Evolutionary conservation across 2,888 invertebrate genomes (phyloP), one percentile per base, ranked within the genome.

Genomic region (Pycnomerus fuliginosus): DNA sequence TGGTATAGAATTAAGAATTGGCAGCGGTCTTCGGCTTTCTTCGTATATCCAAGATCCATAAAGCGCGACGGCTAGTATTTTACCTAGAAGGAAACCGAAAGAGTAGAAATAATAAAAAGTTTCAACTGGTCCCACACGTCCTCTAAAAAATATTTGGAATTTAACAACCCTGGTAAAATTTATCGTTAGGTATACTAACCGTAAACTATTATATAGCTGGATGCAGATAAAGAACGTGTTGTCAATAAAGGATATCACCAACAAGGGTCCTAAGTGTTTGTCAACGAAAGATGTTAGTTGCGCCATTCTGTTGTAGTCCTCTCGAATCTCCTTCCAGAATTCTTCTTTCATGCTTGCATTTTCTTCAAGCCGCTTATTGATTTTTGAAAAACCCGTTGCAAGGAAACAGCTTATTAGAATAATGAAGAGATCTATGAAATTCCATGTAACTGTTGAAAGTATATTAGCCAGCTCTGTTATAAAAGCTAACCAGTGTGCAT

Each of bases 191-290:
- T n/a, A n/a, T n/a, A n/a, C 77, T 75, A 69, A 85, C 84, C 80
- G 79, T 44, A 85, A 75, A 16, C 82, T 84, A 56, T 83, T 76
- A 58, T 84, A 85, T 4, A 87, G 73, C 58, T 87, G 85, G 34
- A 85, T 75, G 50, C 86, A 86, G 48, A 87, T 83, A 62, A 85
- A 87, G 66, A 83, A 87, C 36, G 86, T 75, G 63, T 87, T 85
- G 55, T 81, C 84, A 12, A 80, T 70, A 54, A 84, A 85, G 0
- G 85, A 84, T 3, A 87, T 65, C 0, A 85, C 65, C 0, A 87
- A 76, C 40, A 87, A 68, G 8, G 75, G 73, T 2, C 85, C 81
- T 10, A 87, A 73, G 30, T 79, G 72, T 2, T 71, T 65, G 55
- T 87, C 84, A 2, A 85, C 75, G 12, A 71, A 71, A 27, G 76